Base-by-base conservation (phyloP, 2,797 vertebrate genomes). In the Halcyon chelicuti region DNA sequence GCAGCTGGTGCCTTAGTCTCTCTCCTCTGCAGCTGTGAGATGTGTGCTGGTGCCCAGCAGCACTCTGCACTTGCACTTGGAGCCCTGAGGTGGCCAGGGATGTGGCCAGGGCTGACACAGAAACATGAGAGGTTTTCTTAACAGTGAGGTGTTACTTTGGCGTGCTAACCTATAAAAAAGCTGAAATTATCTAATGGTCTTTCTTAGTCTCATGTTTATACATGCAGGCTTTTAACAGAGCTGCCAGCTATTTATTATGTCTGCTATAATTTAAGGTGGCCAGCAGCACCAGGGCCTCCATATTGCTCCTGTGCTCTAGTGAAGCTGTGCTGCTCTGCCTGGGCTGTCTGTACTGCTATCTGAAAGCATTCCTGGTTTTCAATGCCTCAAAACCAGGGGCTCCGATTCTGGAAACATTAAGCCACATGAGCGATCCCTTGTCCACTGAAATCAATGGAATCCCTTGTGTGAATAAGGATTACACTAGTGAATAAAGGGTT, bases 401-500 rank as follows among this genome's bases (percentile, higher is more conserved):
- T 77, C 39, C 35, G 8, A 22, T 63, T 78, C 31, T 46, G 51
- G 87, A 81, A 86, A 26, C 47, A 60, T 73, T 49, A 52, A 76
- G 72, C 79, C 70, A 57, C 42, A 35, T 10, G 82, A 91, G 55
- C 9, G 3, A 82, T 92, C 44, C 76, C 60, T 20, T 26, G 58
- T 90, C 82, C 71, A 26, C 33, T 33, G 63, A 73, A 96, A 94
- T 93, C 67, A 66, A 76, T 79, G 55, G 49, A 81, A 91, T 86
- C 76, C 74, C 91, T 79, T 63, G 76, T 94, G 95, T 79, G 91
- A 74, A 51, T 83, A 66, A 76, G 88, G 88, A 90, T 96, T 94
- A 76, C 1, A 7, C 23, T 31, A 55, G 79, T 58, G 94, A 93
- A 93, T 84, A 91, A 84, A 78, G 52, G 71, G 66, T 52, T 96